Evolutionary conservation across 2,888 invertebrate genomes (phyloP), one percentile per base, ranked within the genome.

Genomic region (Sepiola atlantica): DNA sequence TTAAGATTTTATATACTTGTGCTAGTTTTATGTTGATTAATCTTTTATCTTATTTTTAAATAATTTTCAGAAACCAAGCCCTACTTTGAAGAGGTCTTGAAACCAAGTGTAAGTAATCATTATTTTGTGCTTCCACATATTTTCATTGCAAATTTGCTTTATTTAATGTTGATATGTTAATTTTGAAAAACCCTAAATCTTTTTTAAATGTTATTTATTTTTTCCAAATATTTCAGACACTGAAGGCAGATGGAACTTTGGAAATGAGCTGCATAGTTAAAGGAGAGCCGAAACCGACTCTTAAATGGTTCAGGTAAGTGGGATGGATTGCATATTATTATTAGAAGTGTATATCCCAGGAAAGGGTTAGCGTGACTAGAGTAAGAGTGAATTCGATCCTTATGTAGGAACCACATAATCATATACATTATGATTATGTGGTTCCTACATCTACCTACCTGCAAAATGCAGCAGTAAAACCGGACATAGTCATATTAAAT

Each of bases 231-330:
- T 95, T 94, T 8, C 95, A 97, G 97, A 96, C 96, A 95, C 96
- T 97, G n/a, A 96, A 96, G 95, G 97, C 97, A 95, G 97, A 97
- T 94, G 96, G 95, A 94, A 95, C 95, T 61, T 95, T 97, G 95
- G 95, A 95, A 95, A 97, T 99, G 94, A 98, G 98, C 90, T 99
- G 99, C 16, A 98, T 98, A 97, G 99, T 99, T 4, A 98, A 98
- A 18, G 99, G 99, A 94, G 98, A 98, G 97, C 99, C 99, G 94
- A 98, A 98, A 8, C 99, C 99, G 28, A 98, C 98, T 97, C 98
- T 99, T 45, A 98, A 98, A 92, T 99, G 99, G 99, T 98, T 98
- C 95, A 98, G 98, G 96, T 99, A 99, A 97, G 99, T n/a, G 14
- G 14, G 45, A 45, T 45, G 2, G 45, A 45, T 45, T 45, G 45